Conservation (phyloP, 2,113 vertebrate species). For the Tenebrosternarchus preto region DNA sequence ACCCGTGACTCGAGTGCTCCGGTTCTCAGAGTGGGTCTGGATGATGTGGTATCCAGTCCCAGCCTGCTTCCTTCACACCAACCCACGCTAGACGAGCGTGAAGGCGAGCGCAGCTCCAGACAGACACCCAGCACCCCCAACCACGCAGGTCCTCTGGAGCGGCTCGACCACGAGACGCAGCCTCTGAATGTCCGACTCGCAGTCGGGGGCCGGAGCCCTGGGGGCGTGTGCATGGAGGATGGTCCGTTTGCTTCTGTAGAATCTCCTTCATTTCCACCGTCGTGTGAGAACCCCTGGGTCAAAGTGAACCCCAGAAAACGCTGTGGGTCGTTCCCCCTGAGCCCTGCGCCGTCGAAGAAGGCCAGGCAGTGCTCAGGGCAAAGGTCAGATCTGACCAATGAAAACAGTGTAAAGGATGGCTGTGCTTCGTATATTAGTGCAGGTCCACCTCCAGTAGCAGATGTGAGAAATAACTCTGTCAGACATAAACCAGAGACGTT, state of each 20-base stretch:
- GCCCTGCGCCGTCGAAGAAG: conserved; percentile 58
- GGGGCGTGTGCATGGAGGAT: background rate
- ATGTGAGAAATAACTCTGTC: background rate
- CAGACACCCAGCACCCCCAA: background rate
- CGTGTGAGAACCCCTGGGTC: background rate
- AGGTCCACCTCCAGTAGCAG: background rate
- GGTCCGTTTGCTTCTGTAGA: background rate
- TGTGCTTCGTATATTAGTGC: background rate
- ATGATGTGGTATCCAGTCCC: background rate
- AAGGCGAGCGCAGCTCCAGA: background rate
- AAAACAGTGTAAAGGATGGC: background rate
- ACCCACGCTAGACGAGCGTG: background rate
- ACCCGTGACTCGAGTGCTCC: background rate
- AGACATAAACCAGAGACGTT: background rate
- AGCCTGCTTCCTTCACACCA: background rate
- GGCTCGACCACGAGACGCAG: background rate
- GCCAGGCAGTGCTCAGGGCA: conserved; percentile 35
- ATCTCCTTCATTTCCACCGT: background rate
- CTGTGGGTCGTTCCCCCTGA: conserved; percentile 57
- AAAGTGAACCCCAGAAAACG: conserved; percentile 66
- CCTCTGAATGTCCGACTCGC: background rate
- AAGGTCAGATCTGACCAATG: conserved; percentile 19
- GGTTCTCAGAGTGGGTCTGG: background rate
- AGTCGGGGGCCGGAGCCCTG: background rate
- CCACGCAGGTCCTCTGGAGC: background rate